Percentiles rank a stretch among this genome's conserved stretches.
Conservation (phyloP, 2,888 invertebrate genomes). For the Andrena chrysosceles region DNA sequence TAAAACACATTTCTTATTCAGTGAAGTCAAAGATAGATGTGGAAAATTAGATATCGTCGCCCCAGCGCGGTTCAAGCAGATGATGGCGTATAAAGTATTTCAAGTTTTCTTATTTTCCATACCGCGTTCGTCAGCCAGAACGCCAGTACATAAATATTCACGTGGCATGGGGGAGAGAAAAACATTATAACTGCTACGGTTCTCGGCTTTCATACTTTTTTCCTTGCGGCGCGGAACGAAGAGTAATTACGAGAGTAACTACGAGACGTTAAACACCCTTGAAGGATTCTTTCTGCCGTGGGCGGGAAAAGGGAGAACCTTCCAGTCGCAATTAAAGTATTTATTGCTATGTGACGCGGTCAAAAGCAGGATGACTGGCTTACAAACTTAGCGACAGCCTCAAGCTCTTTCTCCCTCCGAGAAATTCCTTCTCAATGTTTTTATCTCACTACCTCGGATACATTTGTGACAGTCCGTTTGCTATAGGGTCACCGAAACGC, state of each 20-base stretch:
- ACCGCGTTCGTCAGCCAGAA: slow-evolving; percentile 30
- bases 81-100: background rate
- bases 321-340: slow-evolving; percentile 48
- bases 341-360: slow-evolving; percentile 27
- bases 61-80: background rate
- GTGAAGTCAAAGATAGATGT: background rate
- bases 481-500: background rate
- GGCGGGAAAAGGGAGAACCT: slow-evolving; percentile 19
- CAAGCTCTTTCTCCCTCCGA: background rate
- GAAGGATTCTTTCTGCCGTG: slow-evolving; percentile 38
- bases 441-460: background rate
- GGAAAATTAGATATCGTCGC: slow-evolving; percentile 11
- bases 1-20: background rate
- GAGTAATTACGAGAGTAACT: slow-evolving; percentile 60
- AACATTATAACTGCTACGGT: slow-evolving; percentile 27
- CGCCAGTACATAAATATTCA: slow-evolving; percentile 48
- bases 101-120: background rate
- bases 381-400: background rate
- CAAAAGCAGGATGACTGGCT: slow-evolving; percentile 7
- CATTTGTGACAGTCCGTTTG: background rate
- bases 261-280: slow-evolving; percentile 54
- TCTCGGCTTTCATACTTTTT: slow-evolving; percentile 2
- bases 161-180: slow-evolving; percentile 10
- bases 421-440: background rate
- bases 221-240: slow-evolving; percentile 29